Evolutionary conservation across 2,797 vertebrate genomes (phyloP), one percentile per base, ranked within the genome.

Genomic region (Pempheris klunzingeri): DNA sequence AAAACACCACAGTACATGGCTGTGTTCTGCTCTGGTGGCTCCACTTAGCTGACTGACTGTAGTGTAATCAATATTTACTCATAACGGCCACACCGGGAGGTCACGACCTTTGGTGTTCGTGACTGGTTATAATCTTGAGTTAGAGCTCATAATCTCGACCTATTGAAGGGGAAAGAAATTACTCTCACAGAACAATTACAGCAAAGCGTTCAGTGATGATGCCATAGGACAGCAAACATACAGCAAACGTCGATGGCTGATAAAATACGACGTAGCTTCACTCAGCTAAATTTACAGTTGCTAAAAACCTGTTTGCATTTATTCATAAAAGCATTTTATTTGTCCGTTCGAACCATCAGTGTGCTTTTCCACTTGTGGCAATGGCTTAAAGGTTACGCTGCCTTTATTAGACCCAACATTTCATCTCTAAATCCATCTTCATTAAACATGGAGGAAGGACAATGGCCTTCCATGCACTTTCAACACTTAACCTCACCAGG

Each of bases 391-490:
- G 92, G 90, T 94, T 92, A 91, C 0, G 39, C 83, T 81, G 85
- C 88, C 77, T 94, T 94, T 92, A 94, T 93, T 90, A 85, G 85
- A 83, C 78, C 82, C 77, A 87, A 82, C 86, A 87, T 87, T 92
- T 92, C 86, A 91, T 92, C 93, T 90, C 77, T 80, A 90, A 93
- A 95, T 94, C 88, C 92, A 88, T 95, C 95, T 95, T 94, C 92
- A 93, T 94, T 94, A 94, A 92, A 92, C 78, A 76, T 75, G 14
- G 78, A 81, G 66, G 83, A 87, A 83, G 90, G 88, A 90, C 90
- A 93, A 94, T 87, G 82, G 86, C 71, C 85, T 92, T 77, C 83
- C 82, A 71, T 86, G 86, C 82, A 91, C 92, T 88, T 88, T 80
- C 73, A 89, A 92, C 92, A 93, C 93, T 94, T 94, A 93, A 94